Conservation (phyloP, 2,888 invertebrate species). For the Eupithecia inturbata region DNA sequence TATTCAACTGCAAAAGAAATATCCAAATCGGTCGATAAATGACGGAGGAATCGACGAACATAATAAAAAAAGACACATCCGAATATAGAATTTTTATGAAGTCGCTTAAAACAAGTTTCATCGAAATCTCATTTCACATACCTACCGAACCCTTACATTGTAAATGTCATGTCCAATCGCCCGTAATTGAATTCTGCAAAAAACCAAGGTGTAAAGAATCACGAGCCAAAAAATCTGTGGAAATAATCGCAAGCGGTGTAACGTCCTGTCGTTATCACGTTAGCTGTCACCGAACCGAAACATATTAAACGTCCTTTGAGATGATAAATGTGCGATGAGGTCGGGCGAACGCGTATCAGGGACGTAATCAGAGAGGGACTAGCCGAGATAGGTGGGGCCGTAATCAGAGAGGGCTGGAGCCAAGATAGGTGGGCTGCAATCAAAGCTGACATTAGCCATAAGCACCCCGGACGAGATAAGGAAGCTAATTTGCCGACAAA, state of each 20-base stretch:
- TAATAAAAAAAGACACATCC: too few species aligned
- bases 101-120: not conserved
- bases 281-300: conserved; percentile 73
- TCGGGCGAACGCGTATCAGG: conserved; percentile 56
- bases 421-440: conserved; percentile 13
- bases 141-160: conserved; percentile 4
- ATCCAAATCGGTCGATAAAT: too few species aligned
- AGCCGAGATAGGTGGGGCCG: conserved; percentile 11
- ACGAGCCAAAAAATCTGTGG: conserved; percentile 48
- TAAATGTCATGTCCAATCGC: conserved; percentile 27
- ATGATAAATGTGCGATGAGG: conserved; percentile 77
- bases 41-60: too few species aligned
- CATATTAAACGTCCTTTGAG: conserved; percentile 78
- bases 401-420: conserved; percentile 12
- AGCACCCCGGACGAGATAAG: not conserved
- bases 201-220: conserved; percentile 29
- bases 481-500: not conserved
- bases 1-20: too few species aligned
- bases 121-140: conserved; percentile 1
- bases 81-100: too few species aligned
- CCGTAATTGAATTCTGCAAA: conserved; percentile 32
- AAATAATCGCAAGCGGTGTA: conserved; percentile 56
- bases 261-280: conserved; percentile 59
- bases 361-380: conserved; percentile 28
- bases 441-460: conserved; percentile 7